Evolutionary conservation across 2,888 invertebrate genomes (phyloP).

Genomic region (Cordilura impudica): DNA sequence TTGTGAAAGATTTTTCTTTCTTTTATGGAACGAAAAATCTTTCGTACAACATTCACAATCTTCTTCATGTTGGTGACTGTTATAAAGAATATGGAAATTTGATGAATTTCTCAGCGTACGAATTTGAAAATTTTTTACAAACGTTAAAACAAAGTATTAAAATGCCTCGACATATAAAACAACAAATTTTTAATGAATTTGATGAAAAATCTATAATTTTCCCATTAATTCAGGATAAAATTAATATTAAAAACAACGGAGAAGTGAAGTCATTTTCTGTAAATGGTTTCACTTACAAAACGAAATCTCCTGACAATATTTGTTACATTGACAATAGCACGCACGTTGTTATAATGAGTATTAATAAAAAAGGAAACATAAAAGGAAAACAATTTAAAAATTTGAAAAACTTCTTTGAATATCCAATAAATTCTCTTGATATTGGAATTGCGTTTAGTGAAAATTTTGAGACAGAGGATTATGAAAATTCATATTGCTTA

Average conservation of each 20-base stretch:
- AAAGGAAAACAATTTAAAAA: background rate
- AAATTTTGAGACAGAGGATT: background rate
- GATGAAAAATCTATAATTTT: background rate
- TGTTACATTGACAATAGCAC: background rate
- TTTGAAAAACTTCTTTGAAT: background rate
- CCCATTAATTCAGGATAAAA: too few relatives aligned
- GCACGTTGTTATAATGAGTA: background rate
- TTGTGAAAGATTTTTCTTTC: background rate
- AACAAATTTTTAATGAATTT: slow-evolving; percentile 3
- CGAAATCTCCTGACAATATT: background rate
- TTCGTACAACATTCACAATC: background rate
- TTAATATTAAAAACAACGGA: background rate
- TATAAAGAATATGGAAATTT: background rate
- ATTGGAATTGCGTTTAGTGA: background rate
- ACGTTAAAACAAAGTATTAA: background rate
- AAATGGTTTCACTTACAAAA: background rate
- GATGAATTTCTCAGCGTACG: background rate
- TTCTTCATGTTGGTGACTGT: background rate
- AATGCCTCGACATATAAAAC: background rate
- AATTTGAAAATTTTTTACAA: background rate
- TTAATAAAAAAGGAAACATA: background rate
- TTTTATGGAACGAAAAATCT: background rate
- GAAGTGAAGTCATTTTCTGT: background rate
- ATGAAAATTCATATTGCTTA: background rate
- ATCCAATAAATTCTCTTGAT: background rate